Evolutionary conservation across 2,888 invertebrate genomes (phyloP).

Genomic region (Phania funesta): DNA sequence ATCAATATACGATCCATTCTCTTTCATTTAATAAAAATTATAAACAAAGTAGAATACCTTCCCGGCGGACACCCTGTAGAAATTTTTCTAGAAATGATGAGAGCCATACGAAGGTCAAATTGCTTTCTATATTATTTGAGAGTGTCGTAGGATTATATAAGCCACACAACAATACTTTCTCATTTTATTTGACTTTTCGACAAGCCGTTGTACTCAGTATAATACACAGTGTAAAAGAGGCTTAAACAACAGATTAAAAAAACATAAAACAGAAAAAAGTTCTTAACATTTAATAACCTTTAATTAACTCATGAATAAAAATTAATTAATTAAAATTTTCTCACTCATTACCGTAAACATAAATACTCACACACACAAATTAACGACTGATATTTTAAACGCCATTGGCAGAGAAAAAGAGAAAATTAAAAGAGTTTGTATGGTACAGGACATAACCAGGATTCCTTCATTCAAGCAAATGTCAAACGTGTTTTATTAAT

Average conservation of each 20-base stretch:
- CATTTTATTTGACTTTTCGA: too few species aligned
- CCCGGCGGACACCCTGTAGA: too few species aligned
- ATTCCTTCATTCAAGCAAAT: background rate
- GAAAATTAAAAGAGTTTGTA: background rate
- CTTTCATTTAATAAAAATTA: too few species aligned
- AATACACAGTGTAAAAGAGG: slow-evolving; percentile 22
- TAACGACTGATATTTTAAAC: background rate
- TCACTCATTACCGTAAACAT: background rate
- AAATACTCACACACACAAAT: background rate
- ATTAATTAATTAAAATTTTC: slow-evolving; percentile 24
- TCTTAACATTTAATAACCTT: slow-evolving; percentile 31
- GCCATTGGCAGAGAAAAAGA: slow-evolving; percentile 4
- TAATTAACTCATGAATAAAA: slow-evolving; percentile 43
- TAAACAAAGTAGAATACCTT: too few species aligned
- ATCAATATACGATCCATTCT: too few species aligned
- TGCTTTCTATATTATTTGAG: too few species aligned
- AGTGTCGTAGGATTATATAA: too few species aligned
- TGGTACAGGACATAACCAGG: background rate
- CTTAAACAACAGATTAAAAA: slow-evolving; percentile 24
- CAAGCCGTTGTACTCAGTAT: too few species aligned
- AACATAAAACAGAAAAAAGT: background rate
- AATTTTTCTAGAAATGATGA: too few species aligned
- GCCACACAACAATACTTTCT: too few species aligned
- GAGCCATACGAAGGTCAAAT: too few species aligned
- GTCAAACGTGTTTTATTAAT: background rate